These are phyloP conservation scores for Megalurothrips usitatus DNA, from an alignment of 2,888 invertebrate species.

Conservation along the genomic window DNA sequence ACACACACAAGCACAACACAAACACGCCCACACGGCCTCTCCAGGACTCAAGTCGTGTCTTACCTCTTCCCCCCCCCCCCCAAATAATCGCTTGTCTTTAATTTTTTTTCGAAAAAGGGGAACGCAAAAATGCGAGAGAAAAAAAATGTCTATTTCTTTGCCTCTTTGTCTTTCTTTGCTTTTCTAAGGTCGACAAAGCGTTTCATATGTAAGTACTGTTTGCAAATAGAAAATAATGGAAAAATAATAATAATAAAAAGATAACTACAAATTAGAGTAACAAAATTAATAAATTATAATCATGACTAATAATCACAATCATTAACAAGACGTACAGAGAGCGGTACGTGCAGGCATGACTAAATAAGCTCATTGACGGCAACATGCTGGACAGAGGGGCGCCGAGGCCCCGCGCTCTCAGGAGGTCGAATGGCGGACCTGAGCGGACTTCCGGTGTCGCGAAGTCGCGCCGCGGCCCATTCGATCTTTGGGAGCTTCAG, in stretches of 20 bases:
- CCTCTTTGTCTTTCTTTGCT: too few species aligned
- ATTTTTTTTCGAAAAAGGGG: background rate
- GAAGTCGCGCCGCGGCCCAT: background rate
- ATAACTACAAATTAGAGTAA: constrained; percentile 20
- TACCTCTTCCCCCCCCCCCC: background rate
- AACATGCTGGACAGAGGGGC: background rate
- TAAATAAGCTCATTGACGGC: background rate
- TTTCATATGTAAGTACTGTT: background rate
- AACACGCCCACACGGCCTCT: too few species aligned
- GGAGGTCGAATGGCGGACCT: background rate
- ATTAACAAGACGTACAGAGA: constrained; percentile 26
- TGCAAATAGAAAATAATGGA: too few species aligned
- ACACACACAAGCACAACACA: too few species aligned
- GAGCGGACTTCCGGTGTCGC: background rate
- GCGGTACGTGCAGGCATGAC: constrained; percentile 19
- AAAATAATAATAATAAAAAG: background rate
- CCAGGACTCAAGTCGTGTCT: too few species aligned
- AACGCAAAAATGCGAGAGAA: background rate
- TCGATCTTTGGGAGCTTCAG: background rate
- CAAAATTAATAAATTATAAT: constrained; percentile 27
- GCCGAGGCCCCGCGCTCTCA: background rate
- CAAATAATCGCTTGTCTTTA: background rate
- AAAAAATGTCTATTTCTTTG: background rate
- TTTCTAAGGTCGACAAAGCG: background rate
- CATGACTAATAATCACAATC: constrained; percentile 25